phyloP scores from a whole-genome alignment of 2,797 vertebrate genomes.

The Neopelma chrysocephalum region DNA sequence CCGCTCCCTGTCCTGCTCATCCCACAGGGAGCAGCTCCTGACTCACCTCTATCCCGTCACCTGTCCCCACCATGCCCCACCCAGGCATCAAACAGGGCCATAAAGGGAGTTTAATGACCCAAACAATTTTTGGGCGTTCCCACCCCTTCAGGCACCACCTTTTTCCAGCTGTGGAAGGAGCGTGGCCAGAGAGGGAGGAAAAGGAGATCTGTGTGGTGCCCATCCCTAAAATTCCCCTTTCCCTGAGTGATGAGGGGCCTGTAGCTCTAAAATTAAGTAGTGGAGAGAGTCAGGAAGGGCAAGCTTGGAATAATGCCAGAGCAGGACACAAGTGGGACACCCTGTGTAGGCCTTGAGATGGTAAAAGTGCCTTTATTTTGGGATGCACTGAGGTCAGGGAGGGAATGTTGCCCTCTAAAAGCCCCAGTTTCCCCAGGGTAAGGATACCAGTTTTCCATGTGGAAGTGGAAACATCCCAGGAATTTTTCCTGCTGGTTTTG shows the following conservation, averaged over 20 bases:
- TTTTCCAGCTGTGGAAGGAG: not conserved
- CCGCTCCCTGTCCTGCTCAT: not conserved
- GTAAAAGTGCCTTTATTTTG: not conserved
- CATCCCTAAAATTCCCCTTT: not conserved
- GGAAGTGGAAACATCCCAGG: not conserved
- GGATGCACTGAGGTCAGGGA: not conserved
- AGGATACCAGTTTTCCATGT: not conserved
- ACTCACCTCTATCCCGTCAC: not conserved
- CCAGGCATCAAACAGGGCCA: not conserved
- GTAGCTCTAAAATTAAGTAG: not conserved
- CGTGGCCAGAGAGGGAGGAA: accelerated
- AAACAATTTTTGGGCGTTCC: not conserved
- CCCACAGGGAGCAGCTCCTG: not conserved
- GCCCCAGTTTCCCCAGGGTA: not conserved
- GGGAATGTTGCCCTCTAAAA: accelerated
- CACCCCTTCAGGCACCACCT: accelerated
- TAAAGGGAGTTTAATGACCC: accelerated
- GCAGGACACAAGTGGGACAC: too few species aligned
- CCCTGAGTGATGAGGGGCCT: accelerated
- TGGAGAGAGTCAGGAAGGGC: not conserved
- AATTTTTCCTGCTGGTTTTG: not conserved
- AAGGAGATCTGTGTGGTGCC: not conserved
- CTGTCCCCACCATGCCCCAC: not conserved
- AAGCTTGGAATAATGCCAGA: not conserved
- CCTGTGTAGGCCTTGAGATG: not conserved